These are phyloP conservation scores for Champsocephalus esox DNA, from an alignment of 2,797 vertebrate genomes.

Conservation along the genomic window DNA sequence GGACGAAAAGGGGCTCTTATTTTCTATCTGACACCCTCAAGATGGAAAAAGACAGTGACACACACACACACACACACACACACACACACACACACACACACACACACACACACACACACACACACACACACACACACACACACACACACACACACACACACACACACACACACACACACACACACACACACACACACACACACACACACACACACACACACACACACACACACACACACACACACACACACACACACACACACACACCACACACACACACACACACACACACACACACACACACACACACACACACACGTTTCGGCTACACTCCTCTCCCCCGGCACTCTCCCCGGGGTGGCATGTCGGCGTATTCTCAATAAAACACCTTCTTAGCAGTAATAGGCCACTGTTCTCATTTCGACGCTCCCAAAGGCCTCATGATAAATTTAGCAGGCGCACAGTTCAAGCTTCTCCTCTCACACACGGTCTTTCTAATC, in stretches of 20 bases:
- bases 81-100: too few relatives aligned
- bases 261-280: too few relatives aligned
- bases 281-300: too few relatives aligned
- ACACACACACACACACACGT: conserved; percentile 42
- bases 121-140: too few relatives aligned
- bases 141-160: too few relatives aligned
- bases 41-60: conserved; percentile 60
- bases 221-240: too few relatives aligned
- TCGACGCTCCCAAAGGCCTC: conserved; percentile 92
- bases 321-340: conserved; percentile 74
- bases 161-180: too few relatives aligned
- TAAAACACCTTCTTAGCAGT: conserved; percentile 96
- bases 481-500: conserved; percentile 78
- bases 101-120: too few relatives aligned
- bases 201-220: too few relatives aligned
- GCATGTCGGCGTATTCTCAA: conserved; percentile 87
- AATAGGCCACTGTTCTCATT: conserved; percentile 93
- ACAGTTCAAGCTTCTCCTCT: conserved; percentile 87
- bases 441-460: conserved; percentile 92
- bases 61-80: conserved; percentile 22
- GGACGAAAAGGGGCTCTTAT: conserved; percentile 71
- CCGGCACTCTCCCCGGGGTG: conserved; percentile 84
- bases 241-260: too few relatives aligned
- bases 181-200: too few relatives aligned
- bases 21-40: conserved; percentile 71